These are phyloP conservation scores for Azemiops feae DNA, from an alignment of 2,113 vertebrate genomes.

Conservation along the genomic window DNA sequence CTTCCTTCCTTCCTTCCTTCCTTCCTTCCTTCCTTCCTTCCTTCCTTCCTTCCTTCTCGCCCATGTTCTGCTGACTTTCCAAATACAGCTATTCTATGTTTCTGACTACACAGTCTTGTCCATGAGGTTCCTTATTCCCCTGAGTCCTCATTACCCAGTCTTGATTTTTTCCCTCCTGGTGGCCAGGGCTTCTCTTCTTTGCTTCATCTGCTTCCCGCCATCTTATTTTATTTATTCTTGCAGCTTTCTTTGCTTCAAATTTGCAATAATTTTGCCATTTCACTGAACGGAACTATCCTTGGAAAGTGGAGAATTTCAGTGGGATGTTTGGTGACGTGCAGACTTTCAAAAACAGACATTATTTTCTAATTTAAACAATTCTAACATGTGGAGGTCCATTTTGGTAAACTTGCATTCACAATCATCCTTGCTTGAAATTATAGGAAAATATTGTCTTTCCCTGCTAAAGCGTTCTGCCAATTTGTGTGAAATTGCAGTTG, in stretches of 20 bases:
- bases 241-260: not conserved
- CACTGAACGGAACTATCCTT: not conserved
- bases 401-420: not conserved
- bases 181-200: not conserved
- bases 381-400: not conserved
- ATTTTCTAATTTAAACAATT: conserved; percentile 2
- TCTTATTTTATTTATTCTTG: not conserved
- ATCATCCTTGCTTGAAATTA: conserved; percentile 5
- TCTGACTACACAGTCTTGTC: not conserved
- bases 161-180: not conserved
- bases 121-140: not conserved
- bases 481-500: conserved; percentile 20
- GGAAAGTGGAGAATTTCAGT: not conserved
- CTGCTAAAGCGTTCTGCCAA: not conserved
- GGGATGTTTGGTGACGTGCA: not conserved
- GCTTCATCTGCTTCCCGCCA: not conserved
- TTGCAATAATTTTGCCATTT: not conserved
- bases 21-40: too few relatives aligned
- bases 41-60: not conserved
- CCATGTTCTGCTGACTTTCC: not conserved
- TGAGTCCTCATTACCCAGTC: not conserved
- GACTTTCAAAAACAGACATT: not conserved
- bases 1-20: not conserved
- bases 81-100: not conserved
- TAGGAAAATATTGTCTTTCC: not conserved